phyloP scores from a whole-genome alignment of 2,888 invertebrate genomes.

The Sesia apiformis region DNA sequence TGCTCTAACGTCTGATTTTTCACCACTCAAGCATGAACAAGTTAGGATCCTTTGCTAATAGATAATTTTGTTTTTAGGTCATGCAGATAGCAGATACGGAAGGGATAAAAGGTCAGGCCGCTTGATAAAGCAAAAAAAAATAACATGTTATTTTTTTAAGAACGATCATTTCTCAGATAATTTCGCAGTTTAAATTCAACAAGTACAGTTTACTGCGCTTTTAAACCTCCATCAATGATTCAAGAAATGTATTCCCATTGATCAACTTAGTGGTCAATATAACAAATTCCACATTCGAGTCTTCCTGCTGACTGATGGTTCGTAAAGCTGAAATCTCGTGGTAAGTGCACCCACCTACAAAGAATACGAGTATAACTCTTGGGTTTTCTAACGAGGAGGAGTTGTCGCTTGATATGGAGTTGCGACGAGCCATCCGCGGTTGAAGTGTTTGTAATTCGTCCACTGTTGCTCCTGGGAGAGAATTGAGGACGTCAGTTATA shows the following conservation, averaged over 20 bases:
- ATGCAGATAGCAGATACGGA: too few species aligned
- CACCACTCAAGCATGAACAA: too few species aligned
- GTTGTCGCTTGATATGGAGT: slow-evolving; percentile 74
- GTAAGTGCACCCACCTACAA: slow-evolving; percentile 97
- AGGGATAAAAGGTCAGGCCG: too few species aligned
- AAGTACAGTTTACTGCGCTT: slow-evolving; percentile 7
- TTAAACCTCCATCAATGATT: slow-evolving; percentile 79
- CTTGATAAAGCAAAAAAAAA: too few species aligned
- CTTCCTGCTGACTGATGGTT: slow-evolving; percentile 83
- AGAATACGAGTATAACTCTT: slow-evolving; percentile 90
- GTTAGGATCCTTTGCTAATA: too few species aligned
- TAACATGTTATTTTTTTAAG: too few species aligned
- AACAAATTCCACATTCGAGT: slow-evolving; percentile 90
- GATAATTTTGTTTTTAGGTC: too few species aligned
- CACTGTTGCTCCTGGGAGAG: slow-evolving; percentile 86
- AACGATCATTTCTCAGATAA: too few species aligned
- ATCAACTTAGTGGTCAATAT: slow-evolving; percentile 94
- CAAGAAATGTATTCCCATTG: slow-evolving; percentile 90
- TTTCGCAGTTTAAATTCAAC: too few species aligned
- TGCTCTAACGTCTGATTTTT: too few species aligned
- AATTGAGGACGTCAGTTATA: slow-evolving; percentile 87
- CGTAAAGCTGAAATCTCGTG: slow-evolving; percentile 90
- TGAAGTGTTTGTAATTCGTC: slow-evolving; percentile 78
- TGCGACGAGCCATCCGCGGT: slow-evolving; percentile 71
- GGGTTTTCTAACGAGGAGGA: slow-evolving; percentile 74